phyloP scores from a whole-genome alignment of 2,888 invertebrate species.

The Synergus umbraculus region DNA sequence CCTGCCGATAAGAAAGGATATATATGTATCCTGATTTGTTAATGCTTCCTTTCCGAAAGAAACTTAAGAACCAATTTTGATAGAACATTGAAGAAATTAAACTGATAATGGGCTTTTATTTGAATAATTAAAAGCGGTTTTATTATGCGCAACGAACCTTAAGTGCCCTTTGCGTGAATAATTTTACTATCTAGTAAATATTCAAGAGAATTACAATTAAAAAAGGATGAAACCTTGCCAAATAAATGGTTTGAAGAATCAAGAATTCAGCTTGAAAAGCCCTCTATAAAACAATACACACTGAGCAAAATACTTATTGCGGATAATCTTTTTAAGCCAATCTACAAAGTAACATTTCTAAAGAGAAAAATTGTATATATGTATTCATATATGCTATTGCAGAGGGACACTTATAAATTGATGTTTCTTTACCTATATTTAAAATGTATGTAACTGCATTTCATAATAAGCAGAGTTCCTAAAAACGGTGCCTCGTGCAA shows the following conservation, averaged over 20 bases:
- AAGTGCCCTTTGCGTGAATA: not conserved
- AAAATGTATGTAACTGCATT: not conserved
- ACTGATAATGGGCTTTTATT: conserved; percentile 2
- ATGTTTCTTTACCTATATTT: not conserved
- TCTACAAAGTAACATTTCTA: not conserved
- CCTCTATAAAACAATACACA: not conserved
- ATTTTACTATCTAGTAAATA: not conserved
- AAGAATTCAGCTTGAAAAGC: not conserved
- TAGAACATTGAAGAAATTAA: not conserved
- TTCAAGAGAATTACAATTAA: not conserved
- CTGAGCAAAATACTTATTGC: not conserved
- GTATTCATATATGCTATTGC: not conserved
- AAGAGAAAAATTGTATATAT: not conserved
- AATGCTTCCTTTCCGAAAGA: conserved; percentile 7
- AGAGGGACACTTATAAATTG: not conserved
- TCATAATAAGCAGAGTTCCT: conserved; percentile 22
- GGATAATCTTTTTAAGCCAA: not conserved
- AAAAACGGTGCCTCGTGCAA: conserved; percentile 50
- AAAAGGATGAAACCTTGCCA: not conserved
- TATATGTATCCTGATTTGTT: conserved; percentile 36
- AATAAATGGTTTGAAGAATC: not conserved
- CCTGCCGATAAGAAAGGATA: conserved; percentile 8
- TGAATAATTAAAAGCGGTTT: conserved; percentile 4
- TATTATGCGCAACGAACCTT: not conserved
- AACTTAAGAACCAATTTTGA: conserved; percentile 10